Base-by-base conservation (phyloP, 2,888 invertebrate species). In the Deilephila porcellus region DNA sequence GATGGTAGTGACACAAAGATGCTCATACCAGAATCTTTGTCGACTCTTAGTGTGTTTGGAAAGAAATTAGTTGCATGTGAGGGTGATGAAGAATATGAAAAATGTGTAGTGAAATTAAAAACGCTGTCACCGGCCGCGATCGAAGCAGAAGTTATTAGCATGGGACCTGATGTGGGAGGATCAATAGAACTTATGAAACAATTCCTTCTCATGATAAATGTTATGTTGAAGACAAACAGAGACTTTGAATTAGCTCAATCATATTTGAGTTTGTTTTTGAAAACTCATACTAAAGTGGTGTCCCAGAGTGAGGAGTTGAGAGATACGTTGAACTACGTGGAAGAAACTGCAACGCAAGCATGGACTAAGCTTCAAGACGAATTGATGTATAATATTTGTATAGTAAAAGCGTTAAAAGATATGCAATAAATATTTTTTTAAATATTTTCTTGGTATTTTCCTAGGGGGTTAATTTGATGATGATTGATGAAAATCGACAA, bases 191-290 rank as follows among this genome's bases (percentile, higher is more conserved):
- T 98, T 0, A 96, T 99, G 96, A 88, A 96, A 53, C 96, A 97
- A 80, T 99, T 98, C 91, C 91, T 99, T 73, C 95, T 96, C 81
- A 96, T 98, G 91, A 90, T 99, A 32, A 93, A 96, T 74, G 92
- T 92, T 74, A 96, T 97, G 94, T 94, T 99, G 59, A 94, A 95
- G 79, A 96, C 96, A 3, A 98, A 97, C 83, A 95, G 89, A 76
- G 96, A 99, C 92, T 99, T 98, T 90, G 99, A 99, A 93, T 91
- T 99, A 73, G 97, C 97, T 0, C 98, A 99, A 87, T 97, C 99
- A 0, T 99, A 99, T 91, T 95, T 99, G 75, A 97, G 97, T 67
- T 95, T 98, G 64, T 99, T 98, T 90, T 91, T 99, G 53, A 98
- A 98, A 91, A 95, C 96, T 60, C 97, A 98, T 84, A 96, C 97